phyloP scores from a whole-genome alignment of 2,113 vertebrate species.

The Sander vitreus region DNA sequence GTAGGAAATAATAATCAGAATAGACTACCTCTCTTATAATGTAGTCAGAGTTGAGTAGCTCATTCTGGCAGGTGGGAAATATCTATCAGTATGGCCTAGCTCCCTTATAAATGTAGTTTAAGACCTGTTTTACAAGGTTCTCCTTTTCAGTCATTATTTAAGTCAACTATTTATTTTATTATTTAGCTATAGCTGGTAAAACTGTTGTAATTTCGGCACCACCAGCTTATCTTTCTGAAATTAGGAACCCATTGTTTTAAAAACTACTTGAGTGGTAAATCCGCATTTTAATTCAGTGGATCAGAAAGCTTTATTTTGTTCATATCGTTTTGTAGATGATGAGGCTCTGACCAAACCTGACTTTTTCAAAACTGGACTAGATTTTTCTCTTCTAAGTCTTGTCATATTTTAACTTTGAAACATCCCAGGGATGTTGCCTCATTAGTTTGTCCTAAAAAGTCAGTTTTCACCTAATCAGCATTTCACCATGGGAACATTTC shows the following conservation, averaged over 20 bases:
- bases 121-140: not conserved
- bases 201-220: not conserved
- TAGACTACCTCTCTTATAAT: too few species aligned
- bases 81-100: too few species aligned
- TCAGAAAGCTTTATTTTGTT: not conserved
- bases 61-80: too few species aligned
- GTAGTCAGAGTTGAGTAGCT: too few species aligned
- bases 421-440: not conserved
- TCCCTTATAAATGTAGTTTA: not conserved
- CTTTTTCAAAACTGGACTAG: not conserved
- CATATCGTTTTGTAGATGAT: not conserved
- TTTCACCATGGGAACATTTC: not conserved
- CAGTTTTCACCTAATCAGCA: constrained; percentile 28
- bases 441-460: constrained; percentile 24
- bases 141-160: not conserved
- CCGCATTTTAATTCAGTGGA: not conserved
- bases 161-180: not conserved
- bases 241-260: not conserved
- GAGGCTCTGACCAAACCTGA: not conserved
- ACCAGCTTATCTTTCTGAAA: not conserved
- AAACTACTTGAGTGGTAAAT: not conserved
- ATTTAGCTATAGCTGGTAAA: not conserved
- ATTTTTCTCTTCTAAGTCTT: not conserved
- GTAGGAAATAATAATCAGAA: too few species aligned
- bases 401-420: not conserved